Evolutionary conservation across 2,888 invertebrate species (phyloP).

Genomic region (Cantharis lateralis): DNA sequence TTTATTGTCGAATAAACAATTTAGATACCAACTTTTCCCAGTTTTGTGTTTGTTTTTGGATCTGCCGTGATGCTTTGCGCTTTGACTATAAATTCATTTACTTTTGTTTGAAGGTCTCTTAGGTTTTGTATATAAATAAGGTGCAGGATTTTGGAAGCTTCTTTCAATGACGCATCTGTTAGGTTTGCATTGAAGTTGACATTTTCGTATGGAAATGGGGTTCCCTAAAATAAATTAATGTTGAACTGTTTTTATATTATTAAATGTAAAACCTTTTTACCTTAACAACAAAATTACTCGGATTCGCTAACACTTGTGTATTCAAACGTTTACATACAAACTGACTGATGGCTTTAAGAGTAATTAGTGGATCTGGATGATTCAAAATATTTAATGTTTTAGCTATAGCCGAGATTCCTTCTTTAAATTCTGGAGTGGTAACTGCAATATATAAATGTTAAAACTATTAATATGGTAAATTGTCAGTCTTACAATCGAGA

Average conservation of each 20-base stretch:
- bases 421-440: conserved; percentile 79
- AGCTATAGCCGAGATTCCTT: conserved; percentile 80
- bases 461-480: conserved; percentile 46
- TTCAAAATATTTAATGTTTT: conserved; percentile 77
- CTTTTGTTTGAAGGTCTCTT: conserved; percentile 85
- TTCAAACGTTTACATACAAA: conserved; percentile 65
- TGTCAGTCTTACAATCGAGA: conserved; percentile 74
- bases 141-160: conserved; percentile 77
- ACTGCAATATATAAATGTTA: conserved; percentile 62
- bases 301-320: conserved; percentile 62
- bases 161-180: conserved; percentile 67
- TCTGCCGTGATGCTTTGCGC: conserved; percentile 94
- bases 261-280: conserved; percentile 35
- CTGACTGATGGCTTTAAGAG: conserved; percentile 71
- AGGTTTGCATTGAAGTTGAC: conserved; percentile 69
- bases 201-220: conserved; percentile 71
- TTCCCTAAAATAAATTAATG: conserved; percentile 57
- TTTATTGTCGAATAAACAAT: conserved; percentile 9
- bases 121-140: conserved; percentile 84
- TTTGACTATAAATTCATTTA: conserved; percentile 92
- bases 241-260: neutral
- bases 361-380: conserved; percentile 80
- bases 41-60: conserved; percentile 92
- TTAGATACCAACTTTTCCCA: conserved; percentile 88
- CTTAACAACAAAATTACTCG: conserved; percentile 58